phyloP scores from a whole-genome alignment of 2,888 invertebrate species.

The Meliscaeva auricollis region DNA sequence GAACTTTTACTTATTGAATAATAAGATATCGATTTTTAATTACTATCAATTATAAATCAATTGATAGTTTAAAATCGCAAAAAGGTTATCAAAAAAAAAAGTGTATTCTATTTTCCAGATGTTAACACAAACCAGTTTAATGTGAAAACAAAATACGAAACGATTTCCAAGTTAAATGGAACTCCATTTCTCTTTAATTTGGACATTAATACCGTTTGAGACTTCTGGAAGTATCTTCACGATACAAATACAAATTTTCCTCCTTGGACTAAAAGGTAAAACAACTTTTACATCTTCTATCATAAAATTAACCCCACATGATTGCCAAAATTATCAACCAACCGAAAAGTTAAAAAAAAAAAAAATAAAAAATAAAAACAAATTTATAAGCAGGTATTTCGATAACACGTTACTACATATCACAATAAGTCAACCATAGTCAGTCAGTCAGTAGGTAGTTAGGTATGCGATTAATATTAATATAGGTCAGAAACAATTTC shows the following conservation, averaged over 20 bases:
- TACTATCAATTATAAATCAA: too few species aligned
- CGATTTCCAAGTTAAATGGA: too few species aligned
- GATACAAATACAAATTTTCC: background rate
- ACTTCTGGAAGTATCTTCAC: too few species aligned
- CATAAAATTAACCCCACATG: background rate
- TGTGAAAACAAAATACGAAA: too few species aligned
- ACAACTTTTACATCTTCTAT: slow-evolving; percentile 8
- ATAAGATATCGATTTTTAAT: too few species aligned
- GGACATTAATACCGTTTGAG: too few species aligned
- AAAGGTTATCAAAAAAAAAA: too few species aligned
- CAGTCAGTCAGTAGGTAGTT: background rate
- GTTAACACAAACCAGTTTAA: too few species aligned
- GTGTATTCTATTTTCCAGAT: too few species aligned
- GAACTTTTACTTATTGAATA: too few species aligned
- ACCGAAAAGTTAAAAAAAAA: slow-evolving; percentile 4
- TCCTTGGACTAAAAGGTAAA: background rate
- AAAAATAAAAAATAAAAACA: background rate
- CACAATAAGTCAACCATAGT: background rate
- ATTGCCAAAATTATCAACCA: slow-evolving; percentile 17
- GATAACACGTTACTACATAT: background rate
- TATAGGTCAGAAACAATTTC: slow-evolving; percentile 58
- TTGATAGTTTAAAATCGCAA: too few species aligned
- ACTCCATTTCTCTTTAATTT: too few species aligned
- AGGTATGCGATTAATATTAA: slow-evolving; percentile 27
- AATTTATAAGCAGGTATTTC: slow-evolving; percentile 19